phyloP scores from a whole-genome alignment of 2,113 vertebrate species.

The Dunckerocampus dactyliophorus region DNA sequence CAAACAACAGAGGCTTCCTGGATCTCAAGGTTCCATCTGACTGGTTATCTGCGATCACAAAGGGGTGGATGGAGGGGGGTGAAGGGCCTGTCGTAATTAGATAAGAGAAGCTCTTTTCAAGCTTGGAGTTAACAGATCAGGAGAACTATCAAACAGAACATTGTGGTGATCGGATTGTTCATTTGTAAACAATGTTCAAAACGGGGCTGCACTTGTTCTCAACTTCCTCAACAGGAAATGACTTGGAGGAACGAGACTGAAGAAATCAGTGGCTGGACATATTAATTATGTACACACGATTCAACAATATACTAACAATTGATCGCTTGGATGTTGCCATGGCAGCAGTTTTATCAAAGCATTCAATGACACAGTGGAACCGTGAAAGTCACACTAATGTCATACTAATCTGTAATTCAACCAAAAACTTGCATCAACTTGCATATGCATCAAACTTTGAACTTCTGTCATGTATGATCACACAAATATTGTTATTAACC shows the following conservation, averaged over 20 bases:
- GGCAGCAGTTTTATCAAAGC: too few relatives aligned
- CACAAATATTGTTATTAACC: too few relatives aligned
- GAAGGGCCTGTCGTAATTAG: slow-evolving; percentile 11
- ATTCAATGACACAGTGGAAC: too few relatives aligned
- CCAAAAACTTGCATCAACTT: too few relatives aligned
- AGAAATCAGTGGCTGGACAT: neutral
- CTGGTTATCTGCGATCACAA: slow-evolving; percentile 42
- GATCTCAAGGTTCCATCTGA: slow-evolving; percentile 38
- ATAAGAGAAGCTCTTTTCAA: slow-evolving; percentile 23
- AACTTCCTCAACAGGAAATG: neutral
- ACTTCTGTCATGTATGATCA: too few relatives aligned
- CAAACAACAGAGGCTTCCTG: slow-evolving; percentile 57
- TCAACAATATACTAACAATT: too few relatives aligned
- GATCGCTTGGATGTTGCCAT: too few relatives aligned
- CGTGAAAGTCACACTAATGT: too few relatives aligned
- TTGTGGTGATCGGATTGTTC: neutral
- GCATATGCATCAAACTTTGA: too few relatives aligned
- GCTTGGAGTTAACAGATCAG: slow-evolving; percentile 21
- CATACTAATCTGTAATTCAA: too few relatives aligned
- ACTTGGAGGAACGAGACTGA: neutral
- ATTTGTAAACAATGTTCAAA: slow-evolving; percentile 10
- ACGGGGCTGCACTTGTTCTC: neutral
- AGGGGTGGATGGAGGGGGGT: slow-evolving; percentile 8
- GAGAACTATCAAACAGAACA: neutral
- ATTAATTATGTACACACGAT: too few relatives aligned